Conservation (phyloP, 1,140 invertebrate genomes). For the Adoxophyes honmai region DNA sequence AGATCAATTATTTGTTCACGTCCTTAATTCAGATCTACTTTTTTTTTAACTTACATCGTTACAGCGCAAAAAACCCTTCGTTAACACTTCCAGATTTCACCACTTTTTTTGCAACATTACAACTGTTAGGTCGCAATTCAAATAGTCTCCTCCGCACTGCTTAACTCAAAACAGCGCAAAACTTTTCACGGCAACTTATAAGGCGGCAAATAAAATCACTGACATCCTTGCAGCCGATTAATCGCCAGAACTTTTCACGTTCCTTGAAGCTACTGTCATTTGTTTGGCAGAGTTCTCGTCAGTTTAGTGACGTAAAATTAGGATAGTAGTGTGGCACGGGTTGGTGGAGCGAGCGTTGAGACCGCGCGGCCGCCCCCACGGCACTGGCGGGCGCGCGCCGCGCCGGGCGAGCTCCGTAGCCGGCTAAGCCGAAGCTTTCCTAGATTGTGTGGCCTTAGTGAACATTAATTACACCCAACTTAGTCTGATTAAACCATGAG, state of each 20-base stretch:
- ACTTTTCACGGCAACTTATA: constrained; percentile 28
- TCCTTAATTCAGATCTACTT: too few species aligned
- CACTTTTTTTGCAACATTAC: too few species aligned
- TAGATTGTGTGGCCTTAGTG: constrained; percentile 72
- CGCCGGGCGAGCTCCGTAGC: constrained; percentile 42
- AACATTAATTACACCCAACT: constrained; percentile 76
- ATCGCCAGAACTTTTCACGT: constrained; percentile 30
- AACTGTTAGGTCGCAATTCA: too few species aligned
- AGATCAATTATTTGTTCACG: too few species aligned
- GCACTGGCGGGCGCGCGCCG: constrained; percentile 37
- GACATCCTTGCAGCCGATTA: constrained; percentile 22
- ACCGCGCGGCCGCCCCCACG: constrained; percentile 38
- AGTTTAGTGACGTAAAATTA: constrained; percentile 45
- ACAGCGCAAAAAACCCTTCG: too few species aligned
- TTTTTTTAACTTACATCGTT: too few species aligned
- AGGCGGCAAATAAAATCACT: constrained; percentile 34
- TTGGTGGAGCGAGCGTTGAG: constrained; percentile 28
- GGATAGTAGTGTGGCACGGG: constrained; percentile 23
- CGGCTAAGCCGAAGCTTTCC: constrained; percentile 64
- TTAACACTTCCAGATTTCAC: too few species aligned
- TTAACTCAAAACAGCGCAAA: not conserved
- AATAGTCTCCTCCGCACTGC: too few species aligned
- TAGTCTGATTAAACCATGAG: constrained; percentile 75
- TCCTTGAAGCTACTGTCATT: constrained; percentile 37
- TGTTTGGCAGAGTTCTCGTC: constrained; percentile 43